Base-by-base conservation (phyloP, 92 coral and sea anemone species). In the Porites divaricata region DNA sequence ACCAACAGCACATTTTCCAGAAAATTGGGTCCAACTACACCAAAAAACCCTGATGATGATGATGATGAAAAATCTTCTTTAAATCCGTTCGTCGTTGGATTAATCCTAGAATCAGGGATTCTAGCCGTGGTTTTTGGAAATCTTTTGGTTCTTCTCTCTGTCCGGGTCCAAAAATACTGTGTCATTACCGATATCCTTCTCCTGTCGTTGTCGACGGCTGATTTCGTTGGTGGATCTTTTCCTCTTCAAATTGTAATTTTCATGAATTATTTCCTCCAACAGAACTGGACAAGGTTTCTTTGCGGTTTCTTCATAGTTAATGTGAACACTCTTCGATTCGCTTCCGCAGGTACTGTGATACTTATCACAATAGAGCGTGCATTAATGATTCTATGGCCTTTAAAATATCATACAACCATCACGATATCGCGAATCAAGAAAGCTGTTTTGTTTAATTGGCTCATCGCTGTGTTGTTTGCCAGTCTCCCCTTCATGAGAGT, bases 161-260 rank as follows among this genome's bases (percentile, higher is more conserved):
- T 96, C 4, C 77, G 78, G n/a, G 78, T 88, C 22, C 94, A 88
- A 64, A 96, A 91, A 67, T 88, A 83, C 49, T 83, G 93, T 81
- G 80, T 92, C 13, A 91, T 92, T 6, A 93, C 98, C 3, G 99
- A 96, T 78, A 67, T 96, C 14, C 76, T 96, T 11, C 77, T 96
- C 24, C 67, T 95, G 8, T 96, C 99, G 1, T 83, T 96, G 15
- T 92, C 99, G 1, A 26, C 88, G 41, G 98, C 99, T 45, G 99
- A 96, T 70, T 88, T 95, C 83, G 78, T 92, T 66, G 95, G 89
- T n/a, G 99, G 95, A 13, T 61, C 81, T 16, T 70, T 91, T 23
- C 95, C 98, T 26, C 89, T 96, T 7, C 98, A 96, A 64, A 63
- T 95, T 48, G 78, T 96, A 20, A 83, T 90, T 65, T 84, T 95